Percentiles rank a stretch among this genome's conserved stretches.
Conservation (phyloP, 2,888 invertebrate genomes). For the Thereva nobilitata region DNA sequence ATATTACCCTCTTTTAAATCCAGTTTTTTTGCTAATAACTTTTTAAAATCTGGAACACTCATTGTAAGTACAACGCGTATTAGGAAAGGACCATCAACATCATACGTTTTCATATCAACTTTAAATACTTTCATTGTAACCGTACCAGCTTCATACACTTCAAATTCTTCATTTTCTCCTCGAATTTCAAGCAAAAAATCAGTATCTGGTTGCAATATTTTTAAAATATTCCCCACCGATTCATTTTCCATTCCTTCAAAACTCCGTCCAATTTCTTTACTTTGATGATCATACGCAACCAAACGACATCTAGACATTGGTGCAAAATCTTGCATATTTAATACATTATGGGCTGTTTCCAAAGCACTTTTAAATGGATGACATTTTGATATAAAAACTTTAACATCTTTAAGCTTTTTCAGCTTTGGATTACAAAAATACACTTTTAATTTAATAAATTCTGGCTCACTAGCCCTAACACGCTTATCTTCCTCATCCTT, state of each 20-base stretch:
- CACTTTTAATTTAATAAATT: slow-evolving; percentile 67
- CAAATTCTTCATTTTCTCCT: slow-evolving; percentile 64
- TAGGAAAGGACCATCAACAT: slow-evolving; percentile 65
- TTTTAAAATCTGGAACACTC: slow-evolving; percentile 60
- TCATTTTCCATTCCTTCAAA: slow-evolving; percentile 66
- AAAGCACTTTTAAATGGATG: slow-evolving; percentile 65
- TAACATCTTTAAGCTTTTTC: slow-evolving; percentile 61
- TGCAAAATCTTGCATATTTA: slow-evolving; percentile 64
- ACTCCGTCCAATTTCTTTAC: slow-evolving; percentile 69
- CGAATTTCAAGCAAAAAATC: slow-evolving; percentile 72
- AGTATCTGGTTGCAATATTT: slow-evolving; percentile 55
- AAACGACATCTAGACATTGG: slow-evolving; percentile 71
- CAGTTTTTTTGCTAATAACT: slow-evolving; percentile 61
- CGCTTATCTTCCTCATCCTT: slow-evolving; percentile 68
- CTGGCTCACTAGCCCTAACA: slow-evolving; percentile 60
- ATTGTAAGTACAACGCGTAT: slow-evolving; percentile 65
- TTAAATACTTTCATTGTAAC: slow-evolving; percentile 64
- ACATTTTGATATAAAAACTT: slow-evolving; percentile 65
- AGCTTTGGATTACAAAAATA: slow-evolving; percentile 66
- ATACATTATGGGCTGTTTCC: slow-evolving; percentile 63
- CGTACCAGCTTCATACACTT: slow-evolving; percentile 68
- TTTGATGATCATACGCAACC: slow-evolving; percentile 68
- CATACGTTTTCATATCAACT: slow-evolving; percentile 65
- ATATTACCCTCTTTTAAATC: slow-evolving; percentile 57
- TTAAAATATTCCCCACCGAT: slow-evolving; percentile 57